Base-by-base conservation (phyloP, 2,797 vertebrate genomes). In the Clarias laeviceps region DNA sequence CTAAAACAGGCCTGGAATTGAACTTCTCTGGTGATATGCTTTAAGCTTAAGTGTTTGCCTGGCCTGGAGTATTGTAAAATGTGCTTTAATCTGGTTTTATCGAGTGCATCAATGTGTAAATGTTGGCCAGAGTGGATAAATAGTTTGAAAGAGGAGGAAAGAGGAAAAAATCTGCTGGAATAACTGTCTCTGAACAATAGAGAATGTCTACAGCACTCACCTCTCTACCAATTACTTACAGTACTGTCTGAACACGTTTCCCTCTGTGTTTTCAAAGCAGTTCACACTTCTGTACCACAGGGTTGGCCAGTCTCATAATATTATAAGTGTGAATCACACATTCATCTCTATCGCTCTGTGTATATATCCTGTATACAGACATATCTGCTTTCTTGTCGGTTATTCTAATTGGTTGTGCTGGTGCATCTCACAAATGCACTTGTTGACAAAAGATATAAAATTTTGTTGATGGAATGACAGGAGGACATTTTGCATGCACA, bases 1-100 rank as follows among this genome's bases (percentile, higher is more conserved):
- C 27, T 20, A 78, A 84, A 78, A 12, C 37, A 64, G 32, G 32
- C 32, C 59, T 65, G 81, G 72, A 79, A 83, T 80, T 79, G 20
- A 45, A 76, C 27, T 56, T 56, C 54, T 87, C 68, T 76, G 37
- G 20, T n/a, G 66, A 82, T 68, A 29, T 40, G 18, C n/a, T 81
- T 59, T 61, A 54, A 59, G 29, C 40, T 32, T 66, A 50, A 77
- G 74, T 77, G 74, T 77, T 57, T 34, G 18, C 17, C 17, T 54
- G 81, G 32, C 9, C 27, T 57, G 62, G 12, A 57, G 70, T 17
- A 29, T 56, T 54, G 80, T 56, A 4, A 5, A 57, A 57, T 7
- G 22, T 64, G 11, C 61, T 61, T 61, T 22, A 61, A 61, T 61
- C 12, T 61, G 56, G 27, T 78, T 79, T 79, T 32, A 5, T 78